Conservation (phyloP, 1,140 invertebrate genomes). For the Musca domestica region DNA sequence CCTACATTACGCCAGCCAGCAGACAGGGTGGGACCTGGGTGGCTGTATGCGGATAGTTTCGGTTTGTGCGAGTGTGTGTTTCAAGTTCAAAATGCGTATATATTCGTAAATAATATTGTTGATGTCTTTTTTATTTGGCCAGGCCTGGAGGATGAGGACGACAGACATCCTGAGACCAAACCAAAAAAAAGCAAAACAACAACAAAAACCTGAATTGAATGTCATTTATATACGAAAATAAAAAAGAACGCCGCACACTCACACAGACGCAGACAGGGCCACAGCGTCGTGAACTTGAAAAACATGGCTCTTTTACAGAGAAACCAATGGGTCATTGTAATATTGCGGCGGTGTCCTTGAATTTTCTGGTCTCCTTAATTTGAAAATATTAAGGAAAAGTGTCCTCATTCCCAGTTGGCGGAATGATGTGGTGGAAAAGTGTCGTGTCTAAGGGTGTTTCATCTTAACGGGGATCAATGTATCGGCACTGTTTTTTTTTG, state of each 20-base stretch:
- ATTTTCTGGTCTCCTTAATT: no score
- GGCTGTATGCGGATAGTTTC: background rate
- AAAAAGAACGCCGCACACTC: background rate
- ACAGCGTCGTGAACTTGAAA: background rate
- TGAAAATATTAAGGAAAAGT: no score
- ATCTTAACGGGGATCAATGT: no score
- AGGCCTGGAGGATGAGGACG: background rate
- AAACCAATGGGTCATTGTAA: no score
- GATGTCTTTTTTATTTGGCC: no score
- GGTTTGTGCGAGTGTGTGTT: background rate
- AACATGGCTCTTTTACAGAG: background rate
- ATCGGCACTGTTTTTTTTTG: no score
- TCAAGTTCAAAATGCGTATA: background rate
- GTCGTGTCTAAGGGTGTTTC: no score
- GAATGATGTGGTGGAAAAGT: no score
- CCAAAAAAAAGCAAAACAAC: constrained; percentile 4
- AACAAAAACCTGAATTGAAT: background rate
- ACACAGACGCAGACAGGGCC: background rate
- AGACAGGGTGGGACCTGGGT: constrained; percentile 6
- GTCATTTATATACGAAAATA: constrained; percentile 17
- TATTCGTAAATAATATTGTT: no score
- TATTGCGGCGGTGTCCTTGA: no score
- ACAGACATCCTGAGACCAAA: constrained; percentile 13
- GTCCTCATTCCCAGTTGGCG: no score
- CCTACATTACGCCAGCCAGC: background rate